A percentile compares a stretch with the other conserved stretches of the same genome.
Evolutionary conservation across 2,113 vertebrate genomes (phyloP).

Genomic region (Triplophysa dalaica): DNA sequence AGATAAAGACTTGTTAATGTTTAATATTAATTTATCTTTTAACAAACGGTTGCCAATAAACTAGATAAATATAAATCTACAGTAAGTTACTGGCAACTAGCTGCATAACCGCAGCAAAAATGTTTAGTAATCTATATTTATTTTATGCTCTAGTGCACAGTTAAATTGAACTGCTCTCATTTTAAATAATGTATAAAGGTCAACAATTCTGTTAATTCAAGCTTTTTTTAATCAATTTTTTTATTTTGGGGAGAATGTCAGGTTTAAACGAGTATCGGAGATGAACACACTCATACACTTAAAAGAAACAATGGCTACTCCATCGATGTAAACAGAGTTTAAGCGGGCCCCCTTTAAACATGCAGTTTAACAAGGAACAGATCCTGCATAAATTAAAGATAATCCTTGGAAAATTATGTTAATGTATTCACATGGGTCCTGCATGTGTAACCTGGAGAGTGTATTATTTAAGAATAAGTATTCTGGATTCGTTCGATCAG

Average conservation of each 20-base stretch:
- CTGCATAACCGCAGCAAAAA: too few relatives aligned
- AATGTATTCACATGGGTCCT: conserved; percentile 71
- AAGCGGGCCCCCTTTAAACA: conserved; percentile 65
- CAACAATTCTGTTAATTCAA: not conserved
- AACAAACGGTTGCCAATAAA: too few relatives aligned
- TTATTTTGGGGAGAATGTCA: not conserved
- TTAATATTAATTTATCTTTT: too few relatives aligned
- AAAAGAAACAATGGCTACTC: conserved; percentile 53
- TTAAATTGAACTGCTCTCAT: not conserved
- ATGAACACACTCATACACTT: conserved; percentile 14
- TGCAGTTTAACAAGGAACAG: conserved; percentile 70
- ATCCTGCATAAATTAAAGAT: conserved; percentile 78
- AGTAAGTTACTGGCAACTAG: too few relatives aligned
- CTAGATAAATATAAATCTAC: too few relatives aligned
- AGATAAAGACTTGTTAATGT: too few relatives aligned
- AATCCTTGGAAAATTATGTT: conserved; percentile 77
- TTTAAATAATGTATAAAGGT: not conserved
- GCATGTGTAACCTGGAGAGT: conserved; percentile 46
- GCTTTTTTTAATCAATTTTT: not conserved
- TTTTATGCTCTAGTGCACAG: too few relatives aligned
- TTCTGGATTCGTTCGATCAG: not conserved
- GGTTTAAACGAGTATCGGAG: not conserved
- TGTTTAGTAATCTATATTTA: not conserved
- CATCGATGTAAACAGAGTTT: conserved; percentile 63
- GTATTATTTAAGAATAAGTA: conserved; percentile 23